Evolutionary conservation across 2,113 vertebrate genomes (phyloP).

Genomic region (Nesogale talazaci): DNA sequence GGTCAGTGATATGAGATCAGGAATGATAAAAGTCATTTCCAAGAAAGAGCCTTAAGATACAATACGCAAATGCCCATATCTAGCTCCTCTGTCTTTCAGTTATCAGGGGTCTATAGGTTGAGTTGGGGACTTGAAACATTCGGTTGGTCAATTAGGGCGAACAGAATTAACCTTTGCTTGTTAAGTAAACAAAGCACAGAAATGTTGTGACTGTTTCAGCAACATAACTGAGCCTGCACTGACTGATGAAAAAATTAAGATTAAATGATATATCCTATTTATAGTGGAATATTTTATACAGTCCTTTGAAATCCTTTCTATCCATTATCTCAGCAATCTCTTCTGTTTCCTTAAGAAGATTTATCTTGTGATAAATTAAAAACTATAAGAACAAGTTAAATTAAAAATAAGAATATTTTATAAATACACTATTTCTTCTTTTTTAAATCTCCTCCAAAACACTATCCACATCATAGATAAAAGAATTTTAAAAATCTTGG

Average conservation of each 20-base stretch:
- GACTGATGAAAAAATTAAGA: neutral
- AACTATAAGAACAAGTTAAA: too few relatives aligned
- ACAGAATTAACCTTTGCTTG: neutral
- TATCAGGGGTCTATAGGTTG: rapidly evolving
- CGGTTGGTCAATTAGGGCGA: neutral
- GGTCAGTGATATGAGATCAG: neutral
- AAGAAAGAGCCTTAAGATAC: neutral
- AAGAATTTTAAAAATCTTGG: slow-evolving; percentile 13
- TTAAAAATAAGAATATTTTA: too few relatives aligned
- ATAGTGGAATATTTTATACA: neutral
- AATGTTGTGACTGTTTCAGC: neutral
- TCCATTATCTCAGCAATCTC: neutral
- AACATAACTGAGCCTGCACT: neutral
- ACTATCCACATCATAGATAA: neutral
- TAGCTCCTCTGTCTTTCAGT: neutral
- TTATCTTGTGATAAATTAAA: neutral
- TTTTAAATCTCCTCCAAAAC: neutral
- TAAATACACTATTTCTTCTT: too few relatives aligned
- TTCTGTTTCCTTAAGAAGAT: neutral
- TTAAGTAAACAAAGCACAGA: neutral
- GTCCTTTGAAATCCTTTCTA: slow-evolving; percentile 1
- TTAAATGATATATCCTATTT: neutral
- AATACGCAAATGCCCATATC: rapidly evolving
- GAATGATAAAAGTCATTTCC: neutral
- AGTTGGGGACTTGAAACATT: neutral